Percentiles rank a stretch among this genome's conserved stretches.
These are phyloP conservation scores for Sesamia nonagrioides DNA, from an alignment of 1,140 invertebrate genomes.

Conservation along the genomic window DNA sequence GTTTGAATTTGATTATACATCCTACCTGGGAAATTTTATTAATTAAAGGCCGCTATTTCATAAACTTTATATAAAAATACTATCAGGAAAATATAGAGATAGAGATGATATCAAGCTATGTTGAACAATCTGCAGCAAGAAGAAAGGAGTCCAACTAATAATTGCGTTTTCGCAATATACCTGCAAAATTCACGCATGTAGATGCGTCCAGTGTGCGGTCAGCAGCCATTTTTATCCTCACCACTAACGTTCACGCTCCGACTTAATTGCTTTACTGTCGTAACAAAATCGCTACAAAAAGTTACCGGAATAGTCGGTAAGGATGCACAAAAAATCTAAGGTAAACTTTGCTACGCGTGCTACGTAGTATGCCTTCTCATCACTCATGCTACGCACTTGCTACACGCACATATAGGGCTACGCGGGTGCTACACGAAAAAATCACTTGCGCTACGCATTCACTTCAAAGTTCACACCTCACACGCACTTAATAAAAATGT, in stretches of 20 bases:
- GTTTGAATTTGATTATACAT: background rate
- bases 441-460: background rate
- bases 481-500: background rate
- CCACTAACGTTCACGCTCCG: constrained; percentile 5
- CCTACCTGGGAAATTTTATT: background rate
- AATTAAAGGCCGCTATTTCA: too few species aligned
- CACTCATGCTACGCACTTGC: background rate
- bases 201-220: constrained; percentile 6
- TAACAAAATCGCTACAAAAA: background rate
- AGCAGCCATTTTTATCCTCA: constrained; percentile 20
- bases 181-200: background rate
- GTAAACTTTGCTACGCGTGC: background rate
- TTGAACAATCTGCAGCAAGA: background rate
- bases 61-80: background rate
- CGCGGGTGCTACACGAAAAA: background rate
- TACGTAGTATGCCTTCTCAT: background rate
- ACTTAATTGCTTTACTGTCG: constrained; percentile 25
- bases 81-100: background rate
- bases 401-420: background rate
- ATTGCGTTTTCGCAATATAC: background rate
- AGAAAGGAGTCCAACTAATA: background rate
- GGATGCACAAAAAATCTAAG: background rate
- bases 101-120: background rate
- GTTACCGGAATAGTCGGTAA: background rate
- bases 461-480: background rate